phyloP scores from a whole-genome alignment of 1,140 invertebrate genomes.

The Aporrectodea caliginosa region DNA sequence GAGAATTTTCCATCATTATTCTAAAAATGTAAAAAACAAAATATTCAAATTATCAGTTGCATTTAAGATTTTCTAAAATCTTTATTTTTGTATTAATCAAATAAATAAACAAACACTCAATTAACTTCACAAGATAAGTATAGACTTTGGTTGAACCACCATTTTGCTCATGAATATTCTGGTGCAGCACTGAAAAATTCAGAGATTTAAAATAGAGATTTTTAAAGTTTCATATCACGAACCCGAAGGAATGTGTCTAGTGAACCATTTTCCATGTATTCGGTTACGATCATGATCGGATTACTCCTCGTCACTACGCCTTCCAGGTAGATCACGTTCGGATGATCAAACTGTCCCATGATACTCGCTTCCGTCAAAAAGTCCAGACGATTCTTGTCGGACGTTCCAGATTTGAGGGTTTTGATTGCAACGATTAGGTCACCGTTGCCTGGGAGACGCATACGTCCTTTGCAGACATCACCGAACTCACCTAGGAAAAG shows the following conservation, averaged over 20 bases:
- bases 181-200: too few relatives aligned
- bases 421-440: slow-evolving; percentile 86
- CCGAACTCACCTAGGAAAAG: slow-evolving; percentile 75
- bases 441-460: slow-evolving; percentile 57
- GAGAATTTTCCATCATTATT: slow-evolving; percentile 96
- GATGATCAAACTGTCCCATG: slow-evolving; percentile 99
- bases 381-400: slow-evolving; percentile 91
- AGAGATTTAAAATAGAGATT: too few relatives aligned
- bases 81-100: too few relatives aligned
- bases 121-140: too few relatives aligned
- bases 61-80: too few relatives aligned
- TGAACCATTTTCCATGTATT: slow-evolving; percentile 99
- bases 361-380: slow-evolving; percentile 98
- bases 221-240: too few relatives aligned
- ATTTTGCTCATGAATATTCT: too few relatives aligned
- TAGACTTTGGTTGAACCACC: too few relatives aligned
- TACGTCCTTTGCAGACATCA: slow-evolving; percentile 90
- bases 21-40: slow-evolving; percentile 44
- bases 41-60: too few relatives aligned
- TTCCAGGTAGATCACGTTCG: slow-evolving; percentile 98
- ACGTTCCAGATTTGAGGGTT: slow-evolving; percentile 91
- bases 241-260: slow-evolving; percentile 92
- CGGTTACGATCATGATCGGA: slow-evolving; percentile 99
- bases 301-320: slow-evolving; percentile 98
- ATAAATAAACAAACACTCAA: too few relatives aligned